Evolutionary conservation across 1,140 invertebrate genomes (phyloP), one percentile per base, ranked within the genome.

Genomic region (Macrotrachela quadricornifera): DNA sequence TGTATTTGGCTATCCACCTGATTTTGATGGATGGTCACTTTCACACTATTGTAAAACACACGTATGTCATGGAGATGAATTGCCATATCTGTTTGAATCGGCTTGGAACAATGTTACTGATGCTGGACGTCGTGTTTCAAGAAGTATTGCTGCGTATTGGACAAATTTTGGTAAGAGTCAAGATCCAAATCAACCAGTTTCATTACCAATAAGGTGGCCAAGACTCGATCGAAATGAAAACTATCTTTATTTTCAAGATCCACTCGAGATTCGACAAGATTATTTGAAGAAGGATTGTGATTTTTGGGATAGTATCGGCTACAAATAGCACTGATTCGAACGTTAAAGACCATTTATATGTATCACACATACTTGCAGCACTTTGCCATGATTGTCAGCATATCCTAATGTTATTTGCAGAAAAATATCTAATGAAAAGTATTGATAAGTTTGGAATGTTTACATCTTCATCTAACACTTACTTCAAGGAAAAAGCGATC

Each of bases 121-220:
- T 36, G 40, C 40, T 48, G 63, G 64, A 43, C 16, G 50, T 12
- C 16, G 40, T 14, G 42, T 66, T 1, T 59, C 61, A n/a, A 45
- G 54, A 16, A 42, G 49, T 11, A 51, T 64, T 49, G 56, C 62
- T 10, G 49, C 17, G 6, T 65, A 63, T 51, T 66, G 60, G 60
- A 57, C 60, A 30, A 66, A 66, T 50, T 66, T 66, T 59, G 64
- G 62, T 10, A 59, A 60, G 45, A 56, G 38, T 42, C 6, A 14
- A 10, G 4, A 17, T 10, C 51, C 51, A 2, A 41, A 42, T 10
- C 30, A 21, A 6, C 42, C 42, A 4, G 2, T 9, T 2, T 17
- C 39, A 1, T 40, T 41, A 13, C 42, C 42, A 4, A 13, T 53
- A 8, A 15, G 15, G 46, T 53, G 51, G 51, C 8, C 14, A 8